These are phyloP conservation scores for Calameuta pallipes DNA, from an alignment of 2,888 invertebrate species.

Conservation along the genomic window DNA sequence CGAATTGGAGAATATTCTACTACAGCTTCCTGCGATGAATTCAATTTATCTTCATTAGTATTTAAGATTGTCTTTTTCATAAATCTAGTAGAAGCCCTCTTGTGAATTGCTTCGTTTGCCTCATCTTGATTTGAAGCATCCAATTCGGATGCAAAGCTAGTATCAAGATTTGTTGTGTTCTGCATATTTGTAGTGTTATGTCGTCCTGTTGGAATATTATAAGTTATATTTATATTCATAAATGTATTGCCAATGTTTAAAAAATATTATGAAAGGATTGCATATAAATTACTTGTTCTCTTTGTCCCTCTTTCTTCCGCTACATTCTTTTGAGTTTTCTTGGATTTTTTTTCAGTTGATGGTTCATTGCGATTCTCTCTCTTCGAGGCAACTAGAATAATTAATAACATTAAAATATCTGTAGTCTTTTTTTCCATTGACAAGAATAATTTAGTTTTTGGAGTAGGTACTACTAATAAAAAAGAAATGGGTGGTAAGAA, in stretches of 20 bases:
- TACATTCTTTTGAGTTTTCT: constrained; percentile 19
- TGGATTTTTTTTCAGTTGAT: constrained; percentile 21
- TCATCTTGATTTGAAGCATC: background rate
- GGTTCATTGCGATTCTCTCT: constrained; percentile 27
- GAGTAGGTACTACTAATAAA: background rate
- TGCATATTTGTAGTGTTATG: background rate
- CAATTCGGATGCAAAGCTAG: background rate
- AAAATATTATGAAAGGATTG: background rate
- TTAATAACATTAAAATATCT: background rate
- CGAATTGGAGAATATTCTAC: constrained; percentile 11
- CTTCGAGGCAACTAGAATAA: constrained; percentile 7
- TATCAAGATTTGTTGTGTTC: background rate
- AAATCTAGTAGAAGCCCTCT: background rate
- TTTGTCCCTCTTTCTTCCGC: constrained; percentile 22
- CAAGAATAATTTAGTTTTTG: background rate
- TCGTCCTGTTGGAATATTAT: background rate
- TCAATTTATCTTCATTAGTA: background rate
- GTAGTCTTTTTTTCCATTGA: background rate
- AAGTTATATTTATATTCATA: background rate
- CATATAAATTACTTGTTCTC: constrained; percentile 15
- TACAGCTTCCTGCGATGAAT: background rate
- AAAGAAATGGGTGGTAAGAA: background rate
- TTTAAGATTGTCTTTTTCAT: background rate
- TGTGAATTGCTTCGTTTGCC: background rate
- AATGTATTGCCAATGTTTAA: background rate